Percentiles rank a stretch among this genome's conserved stretches.
Conservation (phyloP, 2,888 invertebrate genomes). For the Oscheius sp. region DNA sequence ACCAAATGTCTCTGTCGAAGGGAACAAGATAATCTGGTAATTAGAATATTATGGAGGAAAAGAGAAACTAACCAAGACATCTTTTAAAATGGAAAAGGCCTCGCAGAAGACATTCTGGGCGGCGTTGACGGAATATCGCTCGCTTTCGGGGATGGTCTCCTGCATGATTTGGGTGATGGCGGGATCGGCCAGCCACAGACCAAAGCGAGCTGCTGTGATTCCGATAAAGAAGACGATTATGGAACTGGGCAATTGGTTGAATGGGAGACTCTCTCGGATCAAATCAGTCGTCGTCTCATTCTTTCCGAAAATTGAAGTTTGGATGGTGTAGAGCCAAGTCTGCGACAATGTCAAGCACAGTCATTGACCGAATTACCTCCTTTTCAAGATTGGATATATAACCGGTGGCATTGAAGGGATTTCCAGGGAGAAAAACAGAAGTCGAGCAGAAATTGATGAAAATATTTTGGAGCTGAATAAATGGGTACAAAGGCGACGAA, state of each 20-base stretch:
- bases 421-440: slow-evolving; percentile 65
- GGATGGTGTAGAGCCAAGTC: slow-evolving; percentile 19
- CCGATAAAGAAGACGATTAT: slow-evolving; percentile 68
- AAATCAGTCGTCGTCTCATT: background rate
- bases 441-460: slow-evolving; percentile 58
- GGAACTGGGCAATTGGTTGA: slow-evolving; percentile 40
- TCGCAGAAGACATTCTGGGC: slow-evolving; percentile 62
- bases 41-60: background rate
- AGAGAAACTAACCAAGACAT: slow-evolving; percentile 49
- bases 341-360: no score
- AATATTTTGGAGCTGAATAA: slow-evolving; percentile 66
- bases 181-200: slow-evolving; percentile 68
- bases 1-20: slow-evolving; percentile 53
- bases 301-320: slow-evolving; percentile 14
- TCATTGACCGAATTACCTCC: background rate
- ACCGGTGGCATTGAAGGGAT: slow-evolving; percentile 59
- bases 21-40: slow-evolving; percentile 52
- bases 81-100: slow-evolving; percentile 61
- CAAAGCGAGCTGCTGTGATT: slow-evolving; percentile 62
- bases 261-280: slow-evolving; percentile 2
- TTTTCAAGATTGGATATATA: slow-evolving; percentile 35
- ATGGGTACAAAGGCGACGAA: background rate
- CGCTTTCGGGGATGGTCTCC: slow-evolving; percentile 59
- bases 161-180: slow-evolving; percentile 69
- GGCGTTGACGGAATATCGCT: slow-evolving; percentile 61